These are phyloP conservation scores for Machimus rusticus DNA, from an alignment of 2,888 invertebrate species.

Conservation along the genomic window DNA sequence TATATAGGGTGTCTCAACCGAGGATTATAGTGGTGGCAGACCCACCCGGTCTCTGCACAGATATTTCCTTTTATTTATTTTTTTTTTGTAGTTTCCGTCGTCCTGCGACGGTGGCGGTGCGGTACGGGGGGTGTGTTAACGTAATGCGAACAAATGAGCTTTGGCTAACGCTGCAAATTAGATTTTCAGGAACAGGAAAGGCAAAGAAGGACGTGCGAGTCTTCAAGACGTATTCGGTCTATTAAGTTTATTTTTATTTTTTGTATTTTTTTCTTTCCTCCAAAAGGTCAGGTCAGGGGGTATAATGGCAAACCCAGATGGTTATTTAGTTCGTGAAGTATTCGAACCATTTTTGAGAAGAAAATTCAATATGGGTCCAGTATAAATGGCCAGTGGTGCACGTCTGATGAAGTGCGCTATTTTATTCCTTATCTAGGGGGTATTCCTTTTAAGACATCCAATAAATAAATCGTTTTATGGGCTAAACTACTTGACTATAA, in stretches of 20 bases:
- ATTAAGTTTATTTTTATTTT: not conserved
- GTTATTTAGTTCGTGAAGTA: constrained; percentile 40
- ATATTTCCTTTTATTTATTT: constrained; percentile 39
- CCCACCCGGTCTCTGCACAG: constrained; percentile 16
- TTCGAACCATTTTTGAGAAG: constrained; percentile 26
- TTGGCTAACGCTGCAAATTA: constrained; percentile 50
- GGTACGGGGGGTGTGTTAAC: constrained; percentile 43
- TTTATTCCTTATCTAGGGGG: not conserved
- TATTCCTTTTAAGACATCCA: not conserved
- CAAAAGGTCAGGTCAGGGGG: constrained; percentile 17
- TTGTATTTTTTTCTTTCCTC: not conserved
- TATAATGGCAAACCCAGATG: constrained; percentile 44
- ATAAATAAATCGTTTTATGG: not conserved
- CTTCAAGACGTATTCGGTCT: constrained; percentile 33
- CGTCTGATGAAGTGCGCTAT: not conserved
- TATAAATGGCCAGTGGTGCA: constrained; percentile 23
- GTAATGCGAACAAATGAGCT: constrained; percentile 50
- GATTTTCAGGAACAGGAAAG: constrained; percentile 45
- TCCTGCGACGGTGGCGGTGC: not conserved
- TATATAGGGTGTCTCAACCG: constrained; percentile 18
- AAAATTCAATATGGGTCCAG: constrained; percentile 32
- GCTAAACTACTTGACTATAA: not conserved
- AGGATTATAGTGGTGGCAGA: constrained; percentile 39
- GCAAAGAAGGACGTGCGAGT: constrained; percentile 26
- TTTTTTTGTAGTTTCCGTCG: constrained; percentile 34